phyloP scores from a whole-genome alignment of 2,113 vertebrate genomes.

The Tenrec ecaudatus region DNA sequence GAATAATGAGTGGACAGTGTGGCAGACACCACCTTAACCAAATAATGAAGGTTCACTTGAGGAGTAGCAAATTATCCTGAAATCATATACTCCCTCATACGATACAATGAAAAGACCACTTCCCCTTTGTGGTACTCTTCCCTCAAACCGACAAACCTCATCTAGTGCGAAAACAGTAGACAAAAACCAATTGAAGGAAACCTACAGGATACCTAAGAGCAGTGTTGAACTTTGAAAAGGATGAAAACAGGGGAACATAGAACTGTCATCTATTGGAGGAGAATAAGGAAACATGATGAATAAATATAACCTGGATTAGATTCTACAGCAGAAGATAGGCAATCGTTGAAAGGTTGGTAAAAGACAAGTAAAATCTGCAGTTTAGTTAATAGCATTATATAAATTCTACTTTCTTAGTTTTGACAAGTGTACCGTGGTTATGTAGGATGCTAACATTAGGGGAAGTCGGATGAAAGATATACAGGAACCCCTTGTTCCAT shows the following conservation, averaged over 20 bases:
- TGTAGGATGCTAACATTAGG: constrained; percentile 55
- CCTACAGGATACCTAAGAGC: background rate
- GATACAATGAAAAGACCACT: background rate
- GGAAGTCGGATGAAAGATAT: constrained; percentile 6
- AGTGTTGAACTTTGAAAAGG: constrained; percentile 31
- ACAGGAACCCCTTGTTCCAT: constrained; percentile 44
- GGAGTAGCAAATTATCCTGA: background rate
- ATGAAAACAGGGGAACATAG: too few relatives aligned
- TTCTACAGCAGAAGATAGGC: constrained; percentile 39
- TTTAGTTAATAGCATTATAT: constrained; percentile 19
- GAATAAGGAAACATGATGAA: background rate
- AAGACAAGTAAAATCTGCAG: constrained; percentile 10
- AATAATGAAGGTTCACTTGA: background rate
- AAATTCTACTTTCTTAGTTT: constrained; percentile 47
- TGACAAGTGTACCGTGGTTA: constrained; percentile 44
- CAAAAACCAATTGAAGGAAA: background rate
- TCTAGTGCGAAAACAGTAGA: constrained; percentile 5
- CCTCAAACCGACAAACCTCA: background rate
- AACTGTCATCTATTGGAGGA: constrained; percentile 1
- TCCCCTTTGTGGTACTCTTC: background rate
- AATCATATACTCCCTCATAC: background rate
- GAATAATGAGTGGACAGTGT: background rate
- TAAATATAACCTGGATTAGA: constrained; percentile 27
- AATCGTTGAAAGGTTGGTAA: constrained; percentile 35
- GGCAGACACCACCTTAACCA: background rate